phyloP scores from a whole-genome alignment of 30 jellyfish, hydroid and myxozoan species.

The Haliclystus octoradiatus region DNA sequence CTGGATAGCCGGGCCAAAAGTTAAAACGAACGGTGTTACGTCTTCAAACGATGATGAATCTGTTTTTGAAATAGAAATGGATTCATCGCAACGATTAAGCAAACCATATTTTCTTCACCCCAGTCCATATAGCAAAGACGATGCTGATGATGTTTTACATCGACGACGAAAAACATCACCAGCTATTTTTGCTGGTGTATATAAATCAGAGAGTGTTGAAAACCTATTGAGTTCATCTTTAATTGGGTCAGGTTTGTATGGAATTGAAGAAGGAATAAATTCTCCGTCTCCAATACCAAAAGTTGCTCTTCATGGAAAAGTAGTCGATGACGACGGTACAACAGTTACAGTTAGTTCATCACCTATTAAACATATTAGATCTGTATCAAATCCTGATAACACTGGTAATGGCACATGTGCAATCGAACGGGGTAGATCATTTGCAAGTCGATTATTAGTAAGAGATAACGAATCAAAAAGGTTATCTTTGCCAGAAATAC shows the following conservation, averaged over 20 bases:
- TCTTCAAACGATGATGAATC: not conserved
- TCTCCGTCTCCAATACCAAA: not conserved
- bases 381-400: not conserved
- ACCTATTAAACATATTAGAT: not conserved
- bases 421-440: not conserved
- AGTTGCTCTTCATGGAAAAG: not conserved
- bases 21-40: not conserved
- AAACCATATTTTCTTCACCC: not conserved
- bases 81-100: not conserved
- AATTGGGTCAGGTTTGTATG: not conserved
- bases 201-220: conserved; percentile 6
- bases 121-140: not conserved
- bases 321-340: not conserved
- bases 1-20: not conserved
- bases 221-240: not conserved
- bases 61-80: not conserved
- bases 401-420: not conserved
- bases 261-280: not conserved
- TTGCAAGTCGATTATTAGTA: not conserved
- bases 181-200: not conserved
- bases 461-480: not conserved
- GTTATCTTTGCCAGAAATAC: not conserved
- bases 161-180: conserved; percentile 16
- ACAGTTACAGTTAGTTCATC: not conserved
- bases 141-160: not conserved